Evolutionary conservation across 64 coral and sea anemone genomes (phyloP).

Genomic region (Trachythela sp.): DNA sequence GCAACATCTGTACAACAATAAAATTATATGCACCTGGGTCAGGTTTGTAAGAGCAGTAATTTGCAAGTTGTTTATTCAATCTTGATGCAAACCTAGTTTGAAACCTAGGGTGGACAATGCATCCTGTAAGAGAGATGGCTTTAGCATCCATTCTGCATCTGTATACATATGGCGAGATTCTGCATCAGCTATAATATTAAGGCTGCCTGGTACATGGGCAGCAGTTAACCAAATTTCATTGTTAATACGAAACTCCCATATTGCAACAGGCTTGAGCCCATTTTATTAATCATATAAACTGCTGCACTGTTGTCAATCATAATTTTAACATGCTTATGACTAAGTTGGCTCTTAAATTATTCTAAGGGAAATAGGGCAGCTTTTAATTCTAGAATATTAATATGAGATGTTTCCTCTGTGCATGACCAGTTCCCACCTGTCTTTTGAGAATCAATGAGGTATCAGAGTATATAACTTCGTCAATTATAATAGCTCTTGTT

Average conservation of each 20-base stretch:
- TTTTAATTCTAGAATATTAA: constrained; percentile 62
- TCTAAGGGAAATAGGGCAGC: constrained; percentile 36
- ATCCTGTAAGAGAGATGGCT: background rate
- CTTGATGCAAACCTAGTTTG: constrained; percentile 33
- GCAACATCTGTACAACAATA: constrained; percentile 34
- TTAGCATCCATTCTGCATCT: constrained; percentile 38
- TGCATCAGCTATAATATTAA: constrained; percentile 46
- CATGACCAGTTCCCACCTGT: constrained; percentile 33
- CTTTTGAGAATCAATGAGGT: constrained; percentile 19
- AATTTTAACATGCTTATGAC: constrained; percentile 40
- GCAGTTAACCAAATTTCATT: constrained; percentile 34
- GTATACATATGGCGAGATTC: constrained; percentile 19
- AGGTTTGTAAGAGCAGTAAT: constrained; percentile 34
- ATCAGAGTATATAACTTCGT: constrained; percentile 13
- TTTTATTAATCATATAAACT: constrained; percentile 41
- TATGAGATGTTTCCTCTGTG: constrained; percentile 28
- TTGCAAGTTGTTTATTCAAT: constrained; percentile 31
- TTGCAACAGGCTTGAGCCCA: constrained; percentile 39
- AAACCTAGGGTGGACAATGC: constrained; percentile 17
- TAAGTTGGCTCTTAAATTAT: constrained; percentile 2
- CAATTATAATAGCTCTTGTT: background rate
- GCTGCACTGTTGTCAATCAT: constrained; percentile 59
- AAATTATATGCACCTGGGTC: constrained; percentile 52
- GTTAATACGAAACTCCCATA: constrained; percentile 41
- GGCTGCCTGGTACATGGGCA: constrained; percentile 36